These are phyloP conservation scores for Molothrus ater DNA, from an alignment of 2,797 vertebrate species.

Conservation along the genomic window DNA sequence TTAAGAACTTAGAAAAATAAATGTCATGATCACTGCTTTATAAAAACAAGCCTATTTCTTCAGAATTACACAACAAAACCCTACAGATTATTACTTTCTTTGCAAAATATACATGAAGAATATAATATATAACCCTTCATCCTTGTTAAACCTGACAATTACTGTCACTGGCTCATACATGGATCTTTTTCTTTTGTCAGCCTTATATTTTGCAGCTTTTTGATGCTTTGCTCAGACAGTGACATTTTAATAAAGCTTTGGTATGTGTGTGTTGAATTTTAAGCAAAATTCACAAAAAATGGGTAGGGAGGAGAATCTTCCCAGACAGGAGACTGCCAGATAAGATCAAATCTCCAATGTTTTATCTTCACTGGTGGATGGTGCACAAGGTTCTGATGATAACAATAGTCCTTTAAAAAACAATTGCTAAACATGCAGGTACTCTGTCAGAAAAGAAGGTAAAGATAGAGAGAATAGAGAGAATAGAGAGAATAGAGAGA, in stretches of 20 bases:
- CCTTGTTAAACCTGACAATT: constrained; percentile 33
- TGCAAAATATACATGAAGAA: neutral
- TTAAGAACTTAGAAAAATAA: constrained; percentile 17
- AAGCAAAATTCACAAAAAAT: neutral
- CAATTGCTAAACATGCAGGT: neutral
- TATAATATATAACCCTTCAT: neutral
- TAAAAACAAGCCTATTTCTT: neutral
- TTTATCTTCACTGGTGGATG: neutral
- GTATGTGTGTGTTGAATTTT: neutral
- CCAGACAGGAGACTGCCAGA: neutral
- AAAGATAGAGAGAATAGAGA: neutral
- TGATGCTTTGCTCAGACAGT: neutral
- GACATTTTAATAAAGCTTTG: constrained; percentile 21
- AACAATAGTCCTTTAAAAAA: neutral
- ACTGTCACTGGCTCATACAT: neutral
- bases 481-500: too few relatives aligned
- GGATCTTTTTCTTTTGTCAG: neutral
- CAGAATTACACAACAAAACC: neutral
- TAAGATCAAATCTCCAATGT: neutral
- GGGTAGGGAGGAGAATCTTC: neutral
- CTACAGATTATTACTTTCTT: neutral
- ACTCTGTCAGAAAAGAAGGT: neutral
- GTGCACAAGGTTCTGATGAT: neutral
- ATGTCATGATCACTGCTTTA: neutral
- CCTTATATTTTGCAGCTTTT: constrained; percentile 13